phyloP scores from a whole-genome alignment of 2,888 invertebrate species.

The Notocelia uddmanniana region DNA sequence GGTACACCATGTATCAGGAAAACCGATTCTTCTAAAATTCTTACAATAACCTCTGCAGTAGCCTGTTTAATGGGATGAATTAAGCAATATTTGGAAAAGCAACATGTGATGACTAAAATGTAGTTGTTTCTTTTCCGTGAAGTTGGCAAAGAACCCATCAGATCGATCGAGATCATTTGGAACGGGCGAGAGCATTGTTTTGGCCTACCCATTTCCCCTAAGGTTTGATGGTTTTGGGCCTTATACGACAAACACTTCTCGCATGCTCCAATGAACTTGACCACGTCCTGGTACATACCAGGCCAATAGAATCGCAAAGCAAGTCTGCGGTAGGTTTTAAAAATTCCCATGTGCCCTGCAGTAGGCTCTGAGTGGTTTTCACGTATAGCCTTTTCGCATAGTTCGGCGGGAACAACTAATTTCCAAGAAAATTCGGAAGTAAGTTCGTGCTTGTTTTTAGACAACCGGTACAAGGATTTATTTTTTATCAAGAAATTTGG shows the following conservation, averaged over 20 bases:
- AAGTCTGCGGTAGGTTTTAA: background rate
- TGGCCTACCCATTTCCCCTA: no score
- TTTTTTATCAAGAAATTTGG: background rate
- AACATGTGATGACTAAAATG: conserved; percentile 49
- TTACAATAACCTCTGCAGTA: conserved; percentile 40
- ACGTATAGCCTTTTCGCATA: no score
- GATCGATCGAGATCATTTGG: conserved; percentile 48
- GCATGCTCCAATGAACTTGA: background rate
- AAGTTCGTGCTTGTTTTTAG: no score
- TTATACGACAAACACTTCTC: background rate
- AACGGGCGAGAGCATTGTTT: no score
- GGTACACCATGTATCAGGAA: conserved; percentile 55
- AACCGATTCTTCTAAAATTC: conserved; percentile 49
- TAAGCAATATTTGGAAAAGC: conserved; percentile 50
- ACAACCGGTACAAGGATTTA: conserved; percentile 1
- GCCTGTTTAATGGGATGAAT: conserved; percentile 49
- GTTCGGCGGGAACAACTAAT: no score
- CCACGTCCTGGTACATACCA: background rate
- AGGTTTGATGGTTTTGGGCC: conserved; percentile 24
- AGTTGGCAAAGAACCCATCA: conserved; percentile 51
- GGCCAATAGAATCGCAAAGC: conserved; percentile 1
- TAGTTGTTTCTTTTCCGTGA: conserved; percentile 45
- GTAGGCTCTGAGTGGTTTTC: no score
- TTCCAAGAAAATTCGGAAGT: no score
- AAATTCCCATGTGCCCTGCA: background rate